Evolutionary conservation across 2,888 invertebrate genomes (phyloP).

Genomic region (Drosophila cyrtoloma): DNA sequence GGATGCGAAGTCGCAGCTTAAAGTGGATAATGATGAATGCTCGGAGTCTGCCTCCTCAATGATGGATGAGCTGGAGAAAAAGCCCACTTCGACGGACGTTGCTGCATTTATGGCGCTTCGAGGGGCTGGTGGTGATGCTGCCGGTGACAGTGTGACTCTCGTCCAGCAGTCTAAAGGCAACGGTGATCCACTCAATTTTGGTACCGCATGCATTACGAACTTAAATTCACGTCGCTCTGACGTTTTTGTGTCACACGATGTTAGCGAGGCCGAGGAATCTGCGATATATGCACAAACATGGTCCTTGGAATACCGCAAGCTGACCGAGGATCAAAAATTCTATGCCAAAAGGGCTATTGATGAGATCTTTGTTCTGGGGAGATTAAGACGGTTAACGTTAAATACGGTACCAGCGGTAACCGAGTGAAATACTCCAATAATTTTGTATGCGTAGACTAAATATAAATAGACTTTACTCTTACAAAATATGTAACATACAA

Average conservation of each 20-base stretch:
- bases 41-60: slow-evolving; percentile 17
- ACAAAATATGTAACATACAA: slow-evolving; percentile 26
- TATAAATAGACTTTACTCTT: slow-evolving; percentile 6
- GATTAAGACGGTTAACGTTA: slow-evolving; percentile 60
- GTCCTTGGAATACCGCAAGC: slow-evolving; percentile 68
- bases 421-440: slow-evolving; percentile 40
- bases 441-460: slow-evolving; percentile 18
- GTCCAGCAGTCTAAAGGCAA: slow-evolving; percentile 17
- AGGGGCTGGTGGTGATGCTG: slow-evolving; percentile 17
- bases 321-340: slow-evolving; percentile 70
- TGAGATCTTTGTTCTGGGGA: slow-evolving; percentile 68
- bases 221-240: slow-evolving; percentile 35
- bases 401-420: slow-evolving; percentile 63
- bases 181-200: slow-evolving; percentile 26
- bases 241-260: slow-evolving; percentile 41
- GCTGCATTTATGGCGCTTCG: slow-evolving; percentile 49
- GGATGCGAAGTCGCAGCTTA: slow-evolving; percentile 40
- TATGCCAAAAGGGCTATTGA: slow-evolving; percentile 70
- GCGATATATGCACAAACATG: slow-evolving; percentile 67
- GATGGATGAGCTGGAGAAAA: slow-evolving; percentile 53
- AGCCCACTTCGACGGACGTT: slow-evolving; percentile 54
- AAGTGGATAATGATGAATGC: slow-evolving; percentile 44
- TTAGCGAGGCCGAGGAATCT: slow-evolving; percentile 58
- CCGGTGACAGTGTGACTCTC: neutral
- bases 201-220: slow-evolving; percentile 1